Evolutionary conservation across 2,888 invertebrate species (phyloP).

Genomic region (Brassicogethes aeneus): DNA sequence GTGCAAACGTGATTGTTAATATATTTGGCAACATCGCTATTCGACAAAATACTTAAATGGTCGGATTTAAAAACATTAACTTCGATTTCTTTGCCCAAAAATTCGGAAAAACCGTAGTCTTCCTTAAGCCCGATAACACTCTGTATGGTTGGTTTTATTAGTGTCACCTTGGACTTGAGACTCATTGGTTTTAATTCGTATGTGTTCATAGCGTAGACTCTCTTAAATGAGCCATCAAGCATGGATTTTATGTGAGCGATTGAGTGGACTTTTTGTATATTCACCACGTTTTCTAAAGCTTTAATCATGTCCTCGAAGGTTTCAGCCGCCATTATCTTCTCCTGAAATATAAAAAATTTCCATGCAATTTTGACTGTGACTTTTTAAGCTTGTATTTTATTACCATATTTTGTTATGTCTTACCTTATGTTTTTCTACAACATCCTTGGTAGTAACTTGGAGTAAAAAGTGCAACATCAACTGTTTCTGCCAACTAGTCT

Average conservation of each 20-base stretch:
- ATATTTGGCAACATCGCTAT: neutral
- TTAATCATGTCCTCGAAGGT: neutral
- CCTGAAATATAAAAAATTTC: neutral
- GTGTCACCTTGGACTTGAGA: neutral
- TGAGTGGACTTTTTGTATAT: neutral
- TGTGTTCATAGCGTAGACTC: neutral
- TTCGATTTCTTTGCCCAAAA: neutral
- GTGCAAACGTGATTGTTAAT: neutral
- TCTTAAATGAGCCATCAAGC: neutral
- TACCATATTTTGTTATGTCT: too few relatives aligned
- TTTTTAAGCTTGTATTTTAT: too few relatives aligned
- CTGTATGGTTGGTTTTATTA: neutral
- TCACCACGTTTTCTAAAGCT: neutral
- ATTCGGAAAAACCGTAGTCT: neutral
- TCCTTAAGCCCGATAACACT: neutral
- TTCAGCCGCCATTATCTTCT: neutral
- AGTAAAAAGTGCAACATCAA: neutral
- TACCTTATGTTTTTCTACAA: neutral
- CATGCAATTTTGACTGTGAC: too few relatives aligned
- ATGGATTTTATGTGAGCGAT: neutral
- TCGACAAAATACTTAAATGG: neutral
- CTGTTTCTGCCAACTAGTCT: neutral
- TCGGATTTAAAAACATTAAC: neutral
- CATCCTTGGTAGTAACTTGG: neutral
- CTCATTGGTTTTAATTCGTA: neutral